Evolutionary conservation across 2,113 vertebrate genomes (phyloP).

Genomic region (Alosa alosa): DNA sequence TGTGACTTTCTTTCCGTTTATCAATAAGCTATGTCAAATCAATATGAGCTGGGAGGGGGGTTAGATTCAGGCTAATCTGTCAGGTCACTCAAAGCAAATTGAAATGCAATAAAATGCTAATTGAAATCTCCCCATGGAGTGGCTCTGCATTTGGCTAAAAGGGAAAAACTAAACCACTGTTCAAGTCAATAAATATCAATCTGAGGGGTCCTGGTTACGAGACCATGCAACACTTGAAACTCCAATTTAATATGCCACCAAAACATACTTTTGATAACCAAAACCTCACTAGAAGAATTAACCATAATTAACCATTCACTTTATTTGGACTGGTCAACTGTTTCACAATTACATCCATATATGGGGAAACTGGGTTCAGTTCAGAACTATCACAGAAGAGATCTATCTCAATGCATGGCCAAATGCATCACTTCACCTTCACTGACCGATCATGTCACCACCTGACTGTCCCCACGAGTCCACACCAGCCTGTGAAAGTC

Average conservation of each 20-base stretch:
- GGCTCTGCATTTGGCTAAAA: not conserved
- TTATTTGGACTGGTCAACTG: too few relatives aligned
- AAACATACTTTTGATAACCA: not conserved
- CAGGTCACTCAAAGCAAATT: not conserved
- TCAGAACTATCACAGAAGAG: too few relatives aligned
- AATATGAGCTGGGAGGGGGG: not conserved
- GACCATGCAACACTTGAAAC: not conserved
- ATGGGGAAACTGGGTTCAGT: not conserved
- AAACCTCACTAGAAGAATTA: not conserved
- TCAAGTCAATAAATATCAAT: not conserved
- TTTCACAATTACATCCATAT: not conserved
- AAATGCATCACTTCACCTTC: not conserved
- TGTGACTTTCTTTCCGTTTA: not conserved
- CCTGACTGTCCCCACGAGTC: not conserved
- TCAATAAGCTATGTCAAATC: not conserved
- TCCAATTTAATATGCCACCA: not conserved
- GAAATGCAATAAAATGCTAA: not conserved
- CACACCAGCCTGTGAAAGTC: not conserved
- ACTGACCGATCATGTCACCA: not conserved
- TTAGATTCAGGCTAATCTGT: not conserved
- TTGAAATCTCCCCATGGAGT: not conserved
- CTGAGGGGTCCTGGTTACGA: too few relatives aligned
- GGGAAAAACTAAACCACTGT: not conserved
- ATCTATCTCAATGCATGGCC: not conserved
- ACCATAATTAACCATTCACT: not conserved